Evolutionary conservation across 2,113 vertebrate genomes (phyloP), one percentile per base, ranked within the genome.

Genomic region (Corythoichthys intestinalis): DNA sequence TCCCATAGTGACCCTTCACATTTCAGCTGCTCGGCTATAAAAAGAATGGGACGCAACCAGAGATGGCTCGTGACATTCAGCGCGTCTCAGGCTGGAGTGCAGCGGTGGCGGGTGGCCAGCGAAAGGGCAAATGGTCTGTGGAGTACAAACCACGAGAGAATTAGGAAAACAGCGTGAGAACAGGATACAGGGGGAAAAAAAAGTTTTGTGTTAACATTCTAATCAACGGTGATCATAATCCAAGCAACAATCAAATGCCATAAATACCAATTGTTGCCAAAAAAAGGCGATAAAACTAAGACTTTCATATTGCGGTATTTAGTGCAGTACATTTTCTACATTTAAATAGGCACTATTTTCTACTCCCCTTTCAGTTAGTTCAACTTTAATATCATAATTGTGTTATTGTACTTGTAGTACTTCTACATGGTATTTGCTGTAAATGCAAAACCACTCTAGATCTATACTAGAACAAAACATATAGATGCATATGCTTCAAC

Each of bases 1-100:
- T 80, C 73, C 78, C 83, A 84, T 89, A 88, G 72, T 92, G 91
- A 92, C 91, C 91, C 90, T 87, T 93, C 88, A 92, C 91, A 92
- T 93, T 92, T 92, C 85, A 89, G 87, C 83, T 81, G 85, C 47
- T 59, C 17, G 3, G 79, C 85, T 93, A 93, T 90, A 89, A 88
- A 90, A 89, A 92, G 89, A 87, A 76, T 79, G 70, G 81, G 74
- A 79, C 74, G 91, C 86, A 87, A 92, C 90, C 76, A 81, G 91
- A 93, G 89, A 90, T 61, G 83, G 76, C 82, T 71, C 56, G 66
- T 90, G 87, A 89, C 90, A 90, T 92, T 91, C 86, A 88, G 75
- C 65, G 67, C 53, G 76, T 65, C 82, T 71, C 41, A 46, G 59
- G 59, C 84, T 76, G 74, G 84, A 84, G 83, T 62, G 81, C 47